Evolutionary conservation across 1,140 invertebrate genomes (phyloP), one percentile per base, ranked within the genome.

Genomic region (Riptortus pedestris): DNA sequence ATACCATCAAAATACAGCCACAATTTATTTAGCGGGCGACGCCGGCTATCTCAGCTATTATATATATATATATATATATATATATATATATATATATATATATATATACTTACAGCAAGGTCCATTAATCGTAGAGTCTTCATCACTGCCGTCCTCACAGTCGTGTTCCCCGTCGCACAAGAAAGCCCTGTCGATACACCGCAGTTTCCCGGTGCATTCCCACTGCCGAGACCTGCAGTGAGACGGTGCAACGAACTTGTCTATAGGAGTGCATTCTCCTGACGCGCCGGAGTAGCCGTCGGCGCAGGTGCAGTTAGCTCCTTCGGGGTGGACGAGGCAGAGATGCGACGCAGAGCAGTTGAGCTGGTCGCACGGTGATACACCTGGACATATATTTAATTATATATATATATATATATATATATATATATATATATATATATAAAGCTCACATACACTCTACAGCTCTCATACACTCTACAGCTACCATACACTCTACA

Each of bases 161-260:
- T 80, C 78, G 57, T 73, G 69, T 38, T 77, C 75, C 26, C 78
- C 74, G 71, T 85, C 80, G 72, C 84, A 85, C 45, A 75, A 64
- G 68, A 75, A 75, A 12, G 78, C 74, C 24, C 70, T 63, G 2
- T 73, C 69, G 55, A 78, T 71, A 68, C 77, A 78, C 16, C 66
- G 65, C 20, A 73, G 71, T 65, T 73, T 75, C 67, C 77, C 47
- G 26, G 26, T 0, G 18, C 24, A 26, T 27, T 14, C 16, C 60
- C 60, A 45, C 47, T 61, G 33, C 11, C 18, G 14, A 9, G 14
- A 16, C 43, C 48, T 51, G 18, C 62, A 31, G 1, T 12, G 16
- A 33, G 51, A 14, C 26, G 29, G 11, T 27, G 47, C 9, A 26
- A 26, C n/a, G n/a, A 7, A 26, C 18, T 27, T 59, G 24, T 18